These are phyloP conservation scores for Oreortyx pictus DNA, from an alignment of 2,797 vertebrate genomes.

Conservation along the genomic window DNA sequence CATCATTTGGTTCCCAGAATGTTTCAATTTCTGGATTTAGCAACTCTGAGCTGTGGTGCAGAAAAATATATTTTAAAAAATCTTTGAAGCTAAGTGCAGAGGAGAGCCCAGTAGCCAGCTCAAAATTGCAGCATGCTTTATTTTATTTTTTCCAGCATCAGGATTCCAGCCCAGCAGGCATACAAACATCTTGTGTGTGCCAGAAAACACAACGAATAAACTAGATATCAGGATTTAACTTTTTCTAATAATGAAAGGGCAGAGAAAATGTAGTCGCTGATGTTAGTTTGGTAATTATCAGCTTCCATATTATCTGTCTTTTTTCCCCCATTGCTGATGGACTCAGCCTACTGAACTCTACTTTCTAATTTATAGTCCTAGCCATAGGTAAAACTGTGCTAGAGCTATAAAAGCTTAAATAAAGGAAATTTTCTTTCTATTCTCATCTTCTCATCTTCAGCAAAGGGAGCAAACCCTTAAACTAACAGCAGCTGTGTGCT, in stretches of 20 bases:
- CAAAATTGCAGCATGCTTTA: slow-evolving; percentile 76
- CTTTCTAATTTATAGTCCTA: slow-evolving; percentile 43
- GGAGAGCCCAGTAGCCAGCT: slow-evolving; percentile 75
- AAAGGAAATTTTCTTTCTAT: slow-evolving; percentile 37
- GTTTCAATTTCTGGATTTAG: slow-evolving; percentile 87
- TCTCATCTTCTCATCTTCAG: slow-evolving; percentile 35
- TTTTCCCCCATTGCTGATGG: slow-evolving; percentile 43
- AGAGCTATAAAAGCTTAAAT: slow-evolving; percentile 28
- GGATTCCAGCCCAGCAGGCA: slow-evolving; percentile 70
- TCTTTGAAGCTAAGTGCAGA: slow-evolving; percentile 81
- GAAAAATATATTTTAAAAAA: slow-evolving; percentile 84
- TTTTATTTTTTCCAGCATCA: slow-evolving; percentile 73
- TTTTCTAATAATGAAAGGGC: slow-evolving; percentile 60
- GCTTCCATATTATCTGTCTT: slow-evolving; percentile 36
- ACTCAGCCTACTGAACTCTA: slow-evolving; percentile 54
- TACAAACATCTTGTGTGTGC: slow-evolving; percentile 61
- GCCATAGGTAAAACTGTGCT: slow-evolving; percentile 17
- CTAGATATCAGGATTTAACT: slow-evolving; percentile 57
- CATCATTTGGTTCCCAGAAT: slow-evolving; percentile 83
- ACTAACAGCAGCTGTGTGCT: slow-evolving; percentile 28
- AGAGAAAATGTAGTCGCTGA: slow-evolving; percentile 40
- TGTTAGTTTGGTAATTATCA: slow-evolving; percentile 60
- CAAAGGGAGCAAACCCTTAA: slow-evolving; percentile 41
- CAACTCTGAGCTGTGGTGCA: slow-evolving; percentile 82
- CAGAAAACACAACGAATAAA: slow-evolving; percentile 61